Evolutionary conservation across 2,888 invertebrate species (phyloP).

Genomic region (Eretmocerus hayati): DNA sequence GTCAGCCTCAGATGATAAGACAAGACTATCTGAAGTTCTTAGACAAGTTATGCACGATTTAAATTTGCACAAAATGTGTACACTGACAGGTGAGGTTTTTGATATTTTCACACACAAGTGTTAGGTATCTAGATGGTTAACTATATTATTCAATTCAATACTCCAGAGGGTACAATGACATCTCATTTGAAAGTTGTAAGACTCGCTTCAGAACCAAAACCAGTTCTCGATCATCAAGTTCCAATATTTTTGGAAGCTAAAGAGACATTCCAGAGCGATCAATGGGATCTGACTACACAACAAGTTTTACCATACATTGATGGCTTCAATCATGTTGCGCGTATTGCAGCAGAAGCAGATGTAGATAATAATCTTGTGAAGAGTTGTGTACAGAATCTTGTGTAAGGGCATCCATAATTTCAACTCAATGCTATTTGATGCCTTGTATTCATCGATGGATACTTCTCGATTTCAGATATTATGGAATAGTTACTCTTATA

Average conservation of each 20-base stretch:
- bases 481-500: constrained; percentile 67
- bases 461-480: constrained; percentile 47
- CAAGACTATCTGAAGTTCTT: constrained; percentile 67
- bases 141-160: too few species aligned
- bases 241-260: constrained; percentile 71
- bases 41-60: constrained; percentile 73
- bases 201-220: constrained; percentile 71
- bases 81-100: constrained; percentile 58
- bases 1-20: constrained; percentile 62
- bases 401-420: constrained; percentile 53
- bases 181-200: constrained; percentile 84
- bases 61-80: constrained; percentile 72
- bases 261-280: constrained; percentile 59
- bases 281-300: constrained; percentile 92
- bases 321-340: constrained; percentile 85
- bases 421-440: neutral
- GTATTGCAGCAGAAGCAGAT: constrained; percentile 83
- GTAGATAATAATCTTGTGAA: constrained; percentile 92
- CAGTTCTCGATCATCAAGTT: constrained; percentile 83
- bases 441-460: neutral
- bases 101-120: neutral
- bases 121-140: neutral
- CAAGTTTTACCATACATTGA: constrained; percentile 86
- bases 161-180: constrained; percentile 72
- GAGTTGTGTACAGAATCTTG: constrained; percentile 86